Percentiles rank a stretch among this genome's conserved stretches.
These are phyloP conservation scores for Bombyx mandarina DNA, from an alignment of 1,140 invertebrate genomes.

Conservation along the genomic window DNA sequence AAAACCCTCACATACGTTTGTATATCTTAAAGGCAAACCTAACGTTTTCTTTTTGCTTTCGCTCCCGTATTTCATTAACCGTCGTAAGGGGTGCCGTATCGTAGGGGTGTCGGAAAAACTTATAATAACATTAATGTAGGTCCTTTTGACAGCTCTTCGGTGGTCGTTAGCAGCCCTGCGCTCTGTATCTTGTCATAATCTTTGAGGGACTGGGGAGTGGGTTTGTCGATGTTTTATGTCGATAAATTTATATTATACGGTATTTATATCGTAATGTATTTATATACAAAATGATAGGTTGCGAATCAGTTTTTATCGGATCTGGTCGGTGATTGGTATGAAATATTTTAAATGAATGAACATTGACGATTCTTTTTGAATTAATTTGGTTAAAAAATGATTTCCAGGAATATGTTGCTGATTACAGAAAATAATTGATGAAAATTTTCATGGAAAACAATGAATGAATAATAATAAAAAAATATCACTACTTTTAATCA, in stretches of 20 bases:
- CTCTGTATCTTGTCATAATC: slow-evolving; percentile 68
- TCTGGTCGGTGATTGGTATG: no score
- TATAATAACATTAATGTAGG: slow-evolving; percentile 69
- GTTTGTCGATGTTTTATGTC: slow-evolving; percentile 10
- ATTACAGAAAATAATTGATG: neutral
- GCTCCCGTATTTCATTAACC: slow-evolving; percentile 19
- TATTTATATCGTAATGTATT: slow-evolving; percentile 1
- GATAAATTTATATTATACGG: slow-evolving; percentile 4
- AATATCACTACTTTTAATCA: no score
- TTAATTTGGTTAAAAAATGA: no score
- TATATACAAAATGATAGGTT: neutral
- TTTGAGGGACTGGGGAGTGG: slow-evolving; percentile 33
- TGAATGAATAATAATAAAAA: no score
- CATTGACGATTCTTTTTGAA: no score
- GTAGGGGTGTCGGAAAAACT: slow-evolving; percentile 47
- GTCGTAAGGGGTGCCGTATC: slow-evolving; percentile 8
- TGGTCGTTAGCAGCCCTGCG: slow-evolving; percentile 63
- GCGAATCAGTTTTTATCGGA: no score
- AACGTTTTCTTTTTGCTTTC: neutral
- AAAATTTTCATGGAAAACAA: no score
- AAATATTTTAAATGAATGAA: no score
- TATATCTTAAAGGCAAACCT: no score
- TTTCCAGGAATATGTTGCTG: neutral
- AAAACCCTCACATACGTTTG: no score
- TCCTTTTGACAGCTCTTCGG: slow-evolving; percentile 62